These are phyloP conservation scores for Phaenicophaeus curvirostris DNA, from an alignment of 2,797 vertebrate genomes.

Conservation along the genomic window DNA sequence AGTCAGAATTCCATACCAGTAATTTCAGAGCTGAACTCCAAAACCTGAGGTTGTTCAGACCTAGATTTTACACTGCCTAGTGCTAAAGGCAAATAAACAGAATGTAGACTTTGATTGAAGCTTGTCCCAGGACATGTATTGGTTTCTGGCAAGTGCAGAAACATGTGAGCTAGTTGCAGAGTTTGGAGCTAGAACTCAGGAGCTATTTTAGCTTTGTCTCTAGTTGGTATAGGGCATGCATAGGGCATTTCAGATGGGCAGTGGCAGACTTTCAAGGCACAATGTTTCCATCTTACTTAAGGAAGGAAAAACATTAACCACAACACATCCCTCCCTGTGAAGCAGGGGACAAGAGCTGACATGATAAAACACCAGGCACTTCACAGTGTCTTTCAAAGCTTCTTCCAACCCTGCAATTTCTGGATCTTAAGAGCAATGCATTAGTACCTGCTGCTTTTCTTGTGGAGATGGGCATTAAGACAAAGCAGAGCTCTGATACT, in stretches of 20 bases:
- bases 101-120: not conserved
- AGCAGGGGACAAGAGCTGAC: not conserved
- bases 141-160: not conserved
- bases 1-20: not conserved
- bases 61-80: not conserved
- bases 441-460: not conserved
- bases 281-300: not conserved
- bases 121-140: not conserved
- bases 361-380: not conserved
- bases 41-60: not conserved
- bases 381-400: not conserved
- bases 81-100: not conserved
- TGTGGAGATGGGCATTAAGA: not conserved
- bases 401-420: not conserved
- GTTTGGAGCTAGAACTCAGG: not conserved
- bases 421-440: not conserved
- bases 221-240: no score
- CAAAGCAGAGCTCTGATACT: not conserved
- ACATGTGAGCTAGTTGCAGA: not conserved
- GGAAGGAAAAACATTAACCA: not conserved
- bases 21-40: not conserved
- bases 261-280: not conserved
- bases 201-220: not conserved
- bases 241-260: not conserved
- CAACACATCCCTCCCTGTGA: not conserved